Evolutionary conservation across 2,888 invertebrate species (phyloP).

Genomic region (Drosophila cyrtoloma): DNA sequence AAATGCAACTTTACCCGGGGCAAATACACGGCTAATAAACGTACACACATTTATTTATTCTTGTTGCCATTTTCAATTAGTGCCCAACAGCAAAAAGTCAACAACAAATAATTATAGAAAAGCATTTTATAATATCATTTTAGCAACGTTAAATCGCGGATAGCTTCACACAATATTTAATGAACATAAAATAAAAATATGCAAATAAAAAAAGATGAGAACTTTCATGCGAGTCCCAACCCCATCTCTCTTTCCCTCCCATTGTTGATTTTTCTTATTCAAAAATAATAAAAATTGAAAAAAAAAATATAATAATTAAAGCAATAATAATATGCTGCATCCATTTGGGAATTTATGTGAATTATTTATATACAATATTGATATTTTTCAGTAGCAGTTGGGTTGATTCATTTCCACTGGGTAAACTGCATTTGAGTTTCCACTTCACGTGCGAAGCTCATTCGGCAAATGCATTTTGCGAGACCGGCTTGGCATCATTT

Average conservation of each 20-base stretch:
- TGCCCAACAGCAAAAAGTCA: conserved; percentile 57
- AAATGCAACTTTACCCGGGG: conserved; percentile 64
- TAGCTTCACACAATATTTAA: conserved; percentile 59
- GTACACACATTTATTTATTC: conserved; percentile 43
- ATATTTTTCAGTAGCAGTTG: conserved; percentile 8
- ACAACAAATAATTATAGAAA: conserved; percentile 42
- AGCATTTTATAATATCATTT: conserved; percentile 48
- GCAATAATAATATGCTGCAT: conserved; percentile 6
- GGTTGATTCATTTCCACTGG: conserved; percentile 22
- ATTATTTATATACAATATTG: conserved; percentile 24
- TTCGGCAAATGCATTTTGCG: conserved; percentile 65
- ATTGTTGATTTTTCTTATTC: conserved; percentile 4
- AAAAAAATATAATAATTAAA: conserved; percentile 29
- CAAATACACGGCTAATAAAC: conserved; percentile 50
- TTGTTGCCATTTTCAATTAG: conserved; percentile 70
- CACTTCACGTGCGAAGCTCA: conserved; percentile 60
- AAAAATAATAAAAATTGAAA: conserved; percentile 16
- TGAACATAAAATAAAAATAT: conserved; percentile 50
- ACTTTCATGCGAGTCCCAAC: not conserved
- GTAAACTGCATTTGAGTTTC: conserved; percentile 38
- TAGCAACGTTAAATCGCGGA: conserved; percentile 29
- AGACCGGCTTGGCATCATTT: conserved; percentile 64
- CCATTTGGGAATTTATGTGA: not conserved
- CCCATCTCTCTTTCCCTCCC: not conserved
- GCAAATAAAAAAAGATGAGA: not conserved